Evolutionary conservation across 2,113 vertebrate species (phyloP), one percentile per base, ranked within the genome.

Genomic region (Tachycineta bicolor): DNA sequence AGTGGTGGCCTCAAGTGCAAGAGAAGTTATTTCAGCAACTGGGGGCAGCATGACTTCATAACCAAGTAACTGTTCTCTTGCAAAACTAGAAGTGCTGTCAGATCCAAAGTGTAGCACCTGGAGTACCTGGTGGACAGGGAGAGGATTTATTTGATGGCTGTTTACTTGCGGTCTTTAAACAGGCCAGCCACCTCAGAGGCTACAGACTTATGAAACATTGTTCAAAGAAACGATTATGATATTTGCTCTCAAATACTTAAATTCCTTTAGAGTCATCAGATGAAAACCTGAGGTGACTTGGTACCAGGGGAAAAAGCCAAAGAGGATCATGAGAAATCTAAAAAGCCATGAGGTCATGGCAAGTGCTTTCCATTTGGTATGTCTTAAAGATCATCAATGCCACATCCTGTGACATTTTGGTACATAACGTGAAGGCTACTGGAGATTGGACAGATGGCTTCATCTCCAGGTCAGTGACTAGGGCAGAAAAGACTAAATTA

Each of bases 311-410:
- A 12, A 90, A 88, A 74, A 88, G 4, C 15, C 43, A 59, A 49
- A 68, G 10, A 70, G 12, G 14, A 78, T 50, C 59, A 26, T 59
- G 55, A 90, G 68, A 83, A 83, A 83, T 89, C 44, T 84, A 37
- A 64, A 71, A 83, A 64, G 19, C 53, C 62, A 10, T 12, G 28
- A 78, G 81, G 77, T 82, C 83, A 69, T 39, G 73, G 62, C 84
- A 97, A 87, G 46, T 46, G 44, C 31, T 93, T 94, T 84, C 53
- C 41, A 19, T 92, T 92, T 87, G 83, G 77, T 95, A 67, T n/a
- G 1, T 63, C 7, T 6, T 52, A 58, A 83, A 88, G 63, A 82
- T 31, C 68, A 82, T 92, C 73, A 56, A 44, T 89, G 68, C 17
- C 52, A 50, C 11, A 23, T 82, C 41, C 44, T 8, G 0, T 79